These are phyloP conservation scores for Fregata magnificens DNA, from an alignment of 2,113 vertebrate genomes.

Conservation along the genomic window DNA sequence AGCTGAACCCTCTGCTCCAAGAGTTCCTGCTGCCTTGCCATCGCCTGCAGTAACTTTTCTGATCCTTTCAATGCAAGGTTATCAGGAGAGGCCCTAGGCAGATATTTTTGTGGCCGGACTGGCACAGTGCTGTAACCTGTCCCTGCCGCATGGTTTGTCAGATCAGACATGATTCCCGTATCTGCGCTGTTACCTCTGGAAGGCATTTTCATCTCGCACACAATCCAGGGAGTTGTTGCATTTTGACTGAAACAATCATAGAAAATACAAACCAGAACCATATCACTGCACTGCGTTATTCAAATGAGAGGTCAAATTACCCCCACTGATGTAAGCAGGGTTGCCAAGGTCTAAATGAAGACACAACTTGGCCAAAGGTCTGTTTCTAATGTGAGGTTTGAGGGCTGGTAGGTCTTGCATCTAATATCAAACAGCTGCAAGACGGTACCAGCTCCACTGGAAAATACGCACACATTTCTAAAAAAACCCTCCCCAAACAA, in stretches of 20 bases:
- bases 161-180: neutral
- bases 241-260: neutral
- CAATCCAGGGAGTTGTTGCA: neutral
- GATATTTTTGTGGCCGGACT: neutral
- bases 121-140: neutral
- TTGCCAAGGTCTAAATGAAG: conserved; percentile 60
- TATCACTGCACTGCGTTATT: neutral
- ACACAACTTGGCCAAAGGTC: conserved; percentile 61
- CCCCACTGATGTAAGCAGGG: conserved; percentile 29
- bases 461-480: neutral
- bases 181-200: neutral
- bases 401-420: conserved; percentile 51
- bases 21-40: neutral
- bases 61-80: neutral
- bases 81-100: neutral
- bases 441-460: neutral
- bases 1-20: neutral
- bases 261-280: conserved; percentile 36
- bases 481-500: neutral
- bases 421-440: conserved; percentile 67
- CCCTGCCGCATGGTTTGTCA: neutral
- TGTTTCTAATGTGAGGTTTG: conserved; percentile 66
- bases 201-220: neutral
- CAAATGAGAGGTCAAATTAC: conserved; percentile 52
- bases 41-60: neutral